phyloP scores from a whole-genome alignment of 2,888 invertebrate genomes.

The Brachypalpus laphriformis region DNA sequence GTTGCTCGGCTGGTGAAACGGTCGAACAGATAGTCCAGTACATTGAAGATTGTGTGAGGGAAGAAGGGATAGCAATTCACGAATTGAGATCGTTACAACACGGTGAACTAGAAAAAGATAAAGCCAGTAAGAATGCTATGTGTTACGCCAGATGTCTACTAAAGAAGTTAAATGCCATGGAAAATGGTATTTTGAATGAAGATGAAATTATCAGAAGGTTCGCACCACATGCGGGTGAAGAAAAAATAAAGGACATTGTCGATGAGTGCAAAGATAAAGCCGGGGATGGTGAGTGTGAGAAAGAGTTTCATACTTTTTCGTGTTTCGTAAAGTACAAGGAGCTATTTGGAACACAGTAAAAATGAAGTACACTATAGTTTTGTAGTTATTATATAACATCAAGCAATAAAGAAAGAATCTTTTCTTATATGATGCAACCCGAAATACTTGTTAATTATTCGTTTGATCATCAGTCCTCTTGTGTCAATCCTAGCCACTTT shows the following conservation, averaged over 20 bases:
- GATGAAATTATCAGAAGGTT: not conserved
- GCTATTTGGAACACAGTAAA: not conserved
- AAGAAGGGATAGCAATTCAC: not conserved
- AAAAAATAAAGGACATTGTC: not conserved
- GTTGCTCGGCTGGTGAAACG: too few species aligned
- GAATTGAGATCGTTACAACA: not conserved
- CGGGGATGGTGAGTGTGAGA: not conserved
- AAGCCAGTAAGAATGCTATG: not conserved
- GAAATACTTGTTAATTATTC: too few species aligned
- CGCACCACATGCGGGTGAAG: not conserved
- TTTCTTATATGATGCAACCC: too few species aligned
- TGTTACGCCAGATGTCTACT: not conserved
- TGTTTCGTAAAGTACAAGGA: not conserved
- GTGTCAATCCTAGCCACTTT: too few species aligned
- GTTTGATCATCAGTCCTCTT: too few species aligned
- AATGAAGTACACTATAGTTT: not conserved
- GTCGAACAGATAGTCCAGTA: too few species aligned
- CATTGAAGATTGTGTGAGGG: too few species aligned
- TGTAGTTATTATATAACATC: too few species aligned
- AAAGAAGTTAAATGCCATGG: not conserved
- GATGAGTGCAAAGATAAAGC: not conserved
- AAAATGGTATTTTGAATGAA: not conserved
- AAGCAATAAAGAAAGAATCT: too few species aligned
- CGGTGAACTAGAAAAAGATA: not conserved
- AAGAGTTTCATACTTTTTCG: not conserved